Evolutionary conservation across 2,888 invertebrate genomes (phyloP), one percentile per base, ranked within the genome.

Genomic region (Agrotis clavis): DNA sequence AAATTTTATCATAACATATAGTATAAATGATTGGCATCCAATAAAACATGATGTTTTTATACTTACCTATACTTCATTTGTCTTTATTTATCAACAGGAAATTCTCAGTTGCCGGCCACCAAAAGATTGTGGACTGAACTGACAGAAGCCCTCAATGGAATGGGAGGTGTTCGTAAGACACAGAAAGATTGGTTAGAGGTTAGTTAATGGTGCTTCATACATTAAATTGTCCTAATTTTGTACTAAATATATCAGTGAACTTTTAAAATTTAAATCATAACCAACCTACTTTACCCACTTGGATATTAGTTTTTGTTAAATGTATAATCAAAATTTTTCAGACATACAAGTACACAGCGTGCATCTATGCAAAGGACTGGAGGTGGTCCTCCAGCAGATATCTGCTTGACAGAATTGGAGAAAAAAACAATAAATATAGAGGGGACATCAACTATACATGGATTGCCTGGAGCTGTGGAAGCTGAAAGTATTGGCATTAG

Each of bases 131-230:
- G n/a, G 50, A 9, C n/a, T 50, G n/a, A 50, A 50, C n/a, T 50
- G 50, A 50, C 50, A 50, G 50, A 50, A 50, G n/a, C 50, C 50
- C 50, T n/a, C 50, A 50, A 50, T n/a, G n/a, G n/a, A n/a, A 50
- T 50, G 50, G 50, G 50, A 50, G 50, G n/a, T 50, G 50, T 50
- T 50, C 50, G 50, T 50, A 50, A 50, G 48, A 50, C 50, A n/a
- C 50, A 50, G 9, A 50, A 50, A 50, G 50, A 50, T 50, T 50
- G 50, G 48, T n/a, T 50, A 50, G n/a, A 18, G 48, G 48, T 50
- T n/a, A 50, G 50, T 50, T 50, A 50, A 18, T 50, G n/a, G 9
- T 50, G 2, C 48, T 48, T 48, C 48, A 50, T 50, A n/a, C n/a
- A 50, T 50, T 50, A n/a, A 50, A 50, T 50, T 50, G n/a, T 50